Conservation (phyloP, 2,113 vertebrate genomes). For the Bambusicola thoracicus region DNA sequence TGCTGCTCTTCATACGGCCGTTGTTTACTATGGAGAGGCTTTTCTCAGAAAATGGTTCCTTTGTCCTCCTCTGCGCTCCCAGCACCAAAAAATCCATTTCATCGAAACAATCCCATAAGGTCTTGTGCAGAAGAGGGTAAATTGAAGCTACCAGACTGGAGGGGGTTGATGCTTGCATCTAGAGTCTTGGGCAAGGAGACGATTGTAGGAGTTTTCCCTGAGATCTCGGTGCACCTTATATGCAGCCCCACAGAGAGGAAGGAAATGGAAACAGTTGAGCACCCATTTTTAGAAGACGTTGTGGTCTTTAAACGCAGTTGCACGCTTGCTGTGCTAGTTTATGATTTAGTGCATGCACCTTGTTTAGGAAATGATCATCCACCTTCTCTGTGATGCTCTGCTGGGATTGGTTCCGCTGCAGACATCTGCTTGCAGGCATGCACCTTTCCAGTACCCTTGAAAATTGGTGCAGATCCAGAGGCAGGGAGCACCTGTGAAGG, state of each 20-base stretch:
- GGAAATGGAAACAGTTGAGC: background rate
- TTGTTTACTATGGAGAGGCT: fast-evolving
- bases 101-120: background rate
- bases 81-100: background rate
- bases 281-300: background rate
- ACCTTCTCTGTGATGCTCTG: background rate
- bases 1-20: background rate
- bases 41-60: background rate
- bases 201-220: background rate
- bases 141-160: background rate
- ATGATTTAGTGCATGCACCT: background rate
- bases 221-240: background rate
- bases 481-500: background rate
- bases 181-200: background rate
- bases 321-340: background rate
- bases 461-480: background rate
- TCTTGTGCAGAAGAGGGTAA: background rate
- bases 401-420: background rate
- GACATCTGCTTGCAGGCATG: background rate
- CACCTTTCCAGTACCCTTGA: background rate
- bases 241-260: background rate
- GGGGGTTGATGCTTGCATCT: background rate
- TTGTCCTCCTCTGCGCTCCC: background rate
- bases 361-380: background rate
- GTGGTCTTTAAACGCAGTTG: background rate